Evolutionary conservation across 2,888 invertebrate species (phyloP).

Genomic region (Kryphioiulus occultus): DNA sequence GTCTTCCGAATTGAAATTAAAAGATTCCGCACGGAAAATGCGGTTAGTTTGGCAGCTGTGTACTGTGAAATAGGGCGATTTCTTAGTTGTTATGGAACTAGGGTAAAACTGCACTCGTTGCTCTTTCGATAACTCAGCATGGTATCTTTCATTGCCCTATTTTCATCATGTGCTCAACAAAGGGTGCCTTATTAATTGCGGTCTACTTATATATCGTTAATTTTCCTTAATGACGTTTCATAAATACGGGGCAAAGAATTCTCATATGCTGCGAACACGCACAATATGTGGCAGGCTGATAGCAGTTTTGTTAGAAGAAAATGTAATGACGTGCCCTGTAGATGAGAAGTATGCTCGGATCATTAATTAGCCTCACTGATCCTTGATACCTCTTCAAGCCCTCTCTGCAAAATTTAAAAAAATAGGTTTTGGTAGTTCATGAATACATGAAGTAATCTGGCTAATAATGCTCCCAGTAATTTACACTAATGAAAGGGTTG

Average conservation of each 20-base stretch:
- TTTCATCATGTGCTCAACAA: slow-evolving; percentile 39
- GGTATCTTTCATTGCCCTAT: slow-evolving; percentile 36
- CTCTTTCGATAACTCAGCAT: neutral
- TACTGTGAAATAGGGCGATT: neutral
- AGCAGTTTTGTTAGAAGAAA: slow-evolving; percentile 27
- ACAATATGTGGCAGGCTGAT: slow-evolving; percentile 33
- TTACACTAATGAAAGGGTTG: neutral
- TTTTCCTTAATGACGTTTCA: slow-evolving; percentile 45
- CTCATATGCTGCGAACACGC: neutral
- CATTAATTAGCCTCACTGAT: neutral
- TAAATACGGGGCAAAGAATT: slow-evolving; percentile 31
- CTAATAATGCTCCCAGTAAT: neutral
- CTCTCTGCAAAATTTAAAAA: neutral
- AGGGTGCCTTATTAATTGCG: slow-evolving; percentile 44
- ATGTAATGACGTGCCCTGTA: neutral
- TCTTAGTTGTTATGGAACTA: neutral
- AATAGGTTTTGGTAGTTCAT: neutral
- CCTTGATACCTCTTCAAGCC: neutral
- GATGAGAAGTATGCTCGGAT: neutral
- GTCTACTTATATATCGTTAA: slow-evolving; percentile 44
- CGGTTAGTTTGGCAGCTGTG: neutral
- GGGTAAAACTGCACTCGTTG: neutral
- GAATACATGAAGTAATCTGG: neutral
- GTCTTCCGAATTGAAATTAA: too few species aligned
- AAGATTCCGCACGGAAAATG: too few species aligned